Evolutionary conservation across 2,113 vertebrate species (phyloP).

Genomic region (Saimiri boliviensis): DNA sequence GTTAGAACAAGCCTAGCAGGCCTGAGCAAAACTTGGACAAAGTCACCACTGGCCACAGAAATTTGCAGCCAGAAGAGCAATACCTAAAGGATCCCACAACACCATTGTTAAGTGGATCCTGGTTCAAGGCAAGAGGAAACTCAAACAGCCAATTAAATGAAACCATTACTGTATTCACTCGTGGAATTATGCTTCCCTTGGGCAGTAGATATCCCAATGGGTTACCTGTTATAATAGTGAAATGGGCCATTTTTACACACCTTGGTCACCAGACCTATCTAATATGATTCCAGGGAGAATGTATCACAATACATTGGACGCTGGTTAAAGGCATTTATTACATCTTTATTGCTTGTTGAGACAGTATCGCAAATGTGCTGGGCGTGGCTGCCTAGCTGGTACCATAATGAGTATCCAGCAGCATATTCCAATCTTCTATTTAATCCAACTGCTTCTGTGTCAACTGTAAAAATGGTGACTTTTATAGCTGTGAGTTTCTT

Average conservation of each 20-base stretch:
- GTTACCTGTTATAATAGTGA: not conserved
- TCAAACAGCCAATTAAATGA: not conserved
- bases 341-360: not conserved
- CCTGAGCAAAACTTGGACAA: no score
- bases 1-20: no score
- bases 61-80: no score
- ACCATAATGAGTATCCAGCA: not conserved
- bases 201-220: not conserved
- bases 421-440: not conserved
- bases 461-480: not conserved
- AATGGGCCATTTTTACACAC: not conserved
- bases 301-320: not conserved
- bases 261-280: not conserved
- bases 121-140: not conserved
- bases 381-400: not conserved
- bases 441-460: not conserved
- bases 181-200: not conserved
- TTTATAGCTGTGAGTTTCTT: not conserved
- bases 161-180: not conserved
- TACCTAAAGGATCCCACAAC: no score
- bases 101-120: not conserved
- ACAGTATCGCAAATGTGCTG: not conserved
- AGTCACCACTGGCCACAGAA: no score
- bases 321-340: not conserved
- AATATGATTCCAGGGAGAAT: not conserved